Evolutionary conservation across 1,140 invertebrate species (phyloP), one percentile per base, ranked within the genome.

Genomic region (Drosophila melanogaster): DNA sequence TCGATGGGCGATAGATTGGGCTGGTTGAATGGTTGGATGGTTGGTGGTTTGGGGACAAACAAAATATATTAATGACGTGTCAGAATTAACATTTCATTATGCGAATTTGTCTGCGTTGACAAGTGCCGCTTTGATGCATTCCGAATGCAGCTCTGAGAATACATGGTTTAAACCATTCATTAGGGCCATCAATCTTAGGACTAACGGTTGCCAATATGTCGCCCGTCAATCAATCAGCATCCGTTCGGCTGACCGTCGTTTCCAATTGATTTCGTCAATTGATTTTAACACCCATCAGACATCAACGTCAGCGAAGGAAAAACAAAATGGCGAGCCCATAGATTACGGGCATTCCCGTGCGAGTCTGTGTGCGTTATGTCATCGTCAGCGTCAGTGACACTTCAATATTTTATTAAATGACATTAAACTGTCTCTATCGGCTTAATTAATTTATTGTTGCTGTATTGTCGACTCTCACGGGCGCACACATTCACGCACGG

Each of bases 361-460:
- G 12, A 19, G 1, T 30, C 4, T 76, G 59, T 79, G 50, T 51
- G 44, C 40, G 50, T 64, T 83, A 67, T 79, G 65, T 79, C 77
- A 81, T 86, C 81, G 77, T 86, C 81, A 84, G 74, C 79, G 77
- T 84, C 77, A 84, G 71, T 83, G 79, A 89, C 75, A 90, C 87
- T 90, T 91, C 90, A 91, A 91, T 91, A 91, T 91, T 91, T 91
- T 91, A 91, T 91, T 91, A 91, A 91, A 91, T 91, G 90, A 91
- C 90, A 91, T 91, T 91, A 91, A 91, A 91, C 83, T 91, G 90
- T 91, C 90, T 91, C 90, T 90, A 91, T 91, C 90, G 90, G 90
- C 86, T 91, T 91, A 91, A 91, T 91, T 91, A 91, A 91, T 91
- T 91, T 91, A 91, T 91, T 91, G 90, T 91, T 91, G 80, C 81